A percentile compares a stretch with the other conserved stretches of the same genome.
phyloP scores from a whole-genome alignment of 1,140 invertebrate species.

The Dolichoris vasculosae region DNA sequence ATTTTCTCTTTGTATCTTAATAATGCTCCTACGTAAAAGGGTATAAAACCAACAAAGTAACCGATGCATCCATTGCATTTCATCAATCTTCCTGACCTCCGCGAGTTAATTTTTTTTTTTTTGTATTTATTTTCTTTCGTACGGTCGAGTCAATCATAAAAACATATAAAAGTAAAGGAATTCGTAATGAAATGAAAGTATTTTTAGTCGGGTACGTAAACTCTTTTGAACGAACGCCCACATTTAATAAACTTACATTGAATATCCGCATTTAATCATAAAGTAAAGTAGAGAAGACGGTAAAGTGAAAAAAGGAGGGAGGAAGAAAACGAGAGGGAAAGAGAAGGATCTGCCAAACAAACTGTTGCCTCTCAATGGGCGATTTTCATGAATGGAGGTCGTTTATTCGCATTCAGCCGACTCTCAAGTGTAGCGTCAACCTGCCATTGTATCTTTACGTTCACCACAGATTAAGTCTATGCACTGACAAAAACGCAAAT shows the following conservation, averaged over 20 bases:
- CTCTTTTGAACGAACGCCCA: conserved; percentile 40
- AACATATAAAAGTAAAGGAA: neutral
- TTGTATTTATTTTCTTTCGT: conserved; percentile 17
- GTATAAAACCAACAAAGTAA: neutral
- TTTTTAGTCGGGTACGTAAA: conserved; percentile 9
- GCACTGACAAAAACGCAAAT: conserved; percentile 55
- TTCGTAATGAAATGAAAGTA: neutral
- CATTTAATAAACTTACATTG: neutral
- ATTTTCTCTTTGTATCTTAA: neutral
- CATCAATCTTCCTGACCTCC: conserved; percentile 28
- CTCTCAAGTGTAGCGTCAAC: conserved; percentile 63
- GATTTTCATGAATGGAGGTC: conserved; percentile 70
- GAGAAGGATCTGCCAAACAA: neutral
- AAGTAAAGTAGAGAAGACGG: conserved; percentile 4
- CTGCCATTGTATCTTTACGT: conserved; percentile 59
- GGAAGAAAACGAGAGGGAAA: neutral
- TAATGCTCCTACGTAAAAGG: neutral
- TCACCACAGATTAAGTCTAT: conserved; percentile 11
- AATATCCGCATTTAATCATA: conserved; percentile 42
- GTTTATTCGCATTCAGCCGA: conserved; percentile 70
- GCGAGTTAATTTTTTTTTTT: neutral
- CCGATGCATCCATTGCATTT: conserved; percentile 1
- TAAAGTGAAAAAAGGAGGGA: neutral
- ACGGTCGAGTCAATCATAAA: neutral
- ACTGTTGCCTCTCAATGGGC: conserved; percentile 58